Conservation (phyloP, 2,888 invertebrate genomes). For the Lymantria dispar region DNA sequence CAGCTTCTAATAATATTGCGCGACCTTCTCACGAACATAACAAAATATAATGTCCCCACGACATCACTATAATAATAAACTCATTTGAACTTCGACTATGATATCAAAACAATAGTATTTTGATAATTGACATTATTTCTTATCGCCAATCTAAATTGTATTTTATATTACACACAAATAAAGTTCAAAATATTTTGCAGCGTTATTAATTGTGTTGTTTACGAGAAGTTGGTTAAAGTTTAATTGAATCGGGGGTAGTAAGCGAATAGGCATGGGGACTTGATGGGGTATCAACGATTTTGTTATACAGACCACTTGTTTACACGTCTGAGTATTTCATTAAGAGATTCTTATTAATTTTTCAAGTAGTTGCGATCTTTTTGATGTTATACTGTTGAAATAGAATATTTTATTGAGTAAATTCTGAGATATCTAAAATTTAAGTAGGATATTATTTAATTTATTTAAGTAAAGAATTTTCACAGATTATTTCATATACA, state of each 20-base stretch:
- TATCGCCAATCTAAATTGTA: conserved; percentile 16
- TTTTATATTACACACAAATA: conserved; percentile 29
- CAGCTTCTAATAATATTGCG: too few relatives aligned
- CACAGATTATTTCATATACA: too few relatives aligned
- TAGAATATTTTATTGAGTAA: not conserved
- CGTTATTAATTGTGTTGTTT: conserved; percentile 72
- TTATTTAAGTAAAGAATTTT: too few relatives aligned
- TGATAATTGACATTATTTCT: conserved; percentile 54
- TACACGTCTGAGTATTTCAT: conserved; percentile 41
- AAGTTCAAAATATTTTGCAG: conserved; percentile 44
- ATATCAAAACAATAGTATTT: conserved; percentile 58
- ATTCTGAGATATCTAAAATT: too few relatives aligned
- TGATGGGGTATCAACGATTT: conserved; percentile 66
- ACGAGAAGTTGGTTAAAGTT: conserved; percentile 77
- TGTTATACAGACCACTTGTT: conserved; percentile 55
- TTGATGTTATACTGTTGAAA: conserved; percentile 1
- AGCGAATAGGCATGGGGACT: conserved; percentile 45
- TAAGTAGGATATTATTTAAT: too few relatives aligned
- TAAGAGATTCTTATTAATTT: conserved; percentile 26
- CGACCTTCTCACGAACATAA: not conserved
- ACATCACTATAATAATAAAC: conserved; percentile 38
- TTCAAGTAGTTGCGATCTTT: conserved; percentile 13
- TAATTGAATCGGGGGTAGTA: conserved; percentile 70
- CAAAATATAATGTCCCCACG: conserved; percentile 18
- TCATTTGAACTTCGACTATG: conserved; percentile 32